A percentile compares a stretch with the other conserved stretches of the same genome.
These are phyloP conservation scores for Gallinago media DNA, from an alignment of 2,113 vertebrate genomes.

Conservation along the genomic window DNA sequence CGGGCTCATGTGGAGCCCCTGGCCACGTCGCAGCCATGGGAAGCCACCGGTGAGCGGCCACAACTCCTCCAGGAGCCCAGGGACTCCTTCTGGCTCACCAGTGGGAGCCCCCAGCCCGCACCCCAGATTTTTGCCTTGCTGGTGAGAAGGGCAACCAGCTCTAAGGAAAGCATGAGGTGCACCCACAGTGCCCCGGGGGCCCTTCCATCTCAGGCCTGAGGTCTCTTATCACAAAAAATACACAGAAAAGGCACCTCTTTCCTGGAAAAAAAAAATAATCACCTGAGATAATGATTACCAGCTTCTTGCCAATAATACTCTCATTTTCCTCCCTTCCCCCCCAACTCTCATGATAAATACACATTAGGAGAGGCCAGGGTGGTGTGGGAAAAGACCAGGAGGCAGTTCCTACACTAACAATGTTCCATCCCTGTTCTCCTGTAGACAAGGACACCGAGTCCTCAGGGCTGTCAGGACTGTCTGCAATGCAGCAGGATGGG, in stretches of 20 bases:
- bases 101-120: background rate
- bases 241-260: background rate
- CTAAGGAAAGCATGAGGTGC: background rate
- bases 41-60: background rate
- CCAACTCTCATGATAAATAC: background rate
- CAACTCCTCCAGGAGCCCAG: background rate
- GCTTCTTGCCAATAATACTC: background rate
- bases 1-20: rapidly evolving
- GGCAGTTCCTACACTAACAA: background rate
- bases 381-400: background rate
- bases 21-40: rapidly evolving
- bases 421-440: background rate
- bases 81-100: rapidly evolving
- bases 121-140: background rate
- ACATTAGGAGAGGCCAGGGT: background rate
- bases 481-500: background rate
- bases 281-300: background rate
- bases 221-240: background rate
- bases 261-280: background rate
- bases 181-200: background rate
- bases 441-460: background rate
- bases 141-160: background rate
- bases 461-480: background rate
- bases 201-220: background rate
- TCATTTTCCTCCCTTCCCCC: background rate